Base-by-base conservation (phyloP, 2,888 invertebrate species). In the Malthinus seriepunctatus region DNA sequence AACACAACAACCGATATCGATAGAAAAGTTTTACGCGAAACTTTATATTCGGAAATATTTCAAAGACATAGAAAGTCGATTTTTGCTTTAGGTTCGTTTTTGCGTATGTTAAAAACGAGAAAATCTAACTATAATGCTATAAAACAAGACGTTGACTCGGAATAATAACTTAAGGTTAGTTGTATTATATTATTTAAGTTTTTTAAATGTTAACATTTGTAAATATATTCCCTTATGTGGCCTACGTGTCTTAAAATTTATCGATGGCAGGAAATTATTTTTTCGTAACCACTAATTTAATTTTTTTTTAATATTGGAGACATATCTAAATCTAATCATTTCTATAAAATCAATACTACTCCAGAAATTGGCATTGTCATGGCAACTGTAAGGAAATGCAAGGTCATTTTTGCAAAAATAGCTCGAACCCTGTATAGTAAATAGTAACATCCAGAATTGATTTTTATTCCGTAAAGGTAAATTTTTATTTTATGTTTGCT, bases 91-190 rank as follows among this genome's bases (percentile, higher is more conserved):
- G 89, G 89, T 49, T 89, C 89, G 46, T 89, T 89, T 75, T 80
- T 89, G 58, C 83, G 89, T 65, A 89, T 89, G 89, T 78, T 89
- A 65, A 84, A 87, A 69, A 87, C 86, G 73, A 88, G 88, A 76
- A 88, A 88, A 71, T 88, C 88, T 60, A 89, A 89, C 76, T 89
- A 89, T 72, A 89, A 89, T 75, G 88, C 88, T 49, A 89, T 89
- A 78, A 84, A 88, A 67, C 86, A 78, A 58, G 79, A 79, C 42
- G 76, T 73, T 4, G 79, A 79, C 53, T 73, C 74, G 8, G 78
- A 77, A 68, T 73, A 65, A 56, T 34, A 14, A 44, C 14, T 51
- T 12, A 39, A 32, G 11, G 11, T 42, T 33, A 32, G n/a, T n/a
- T 14, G 10, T 37, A 37, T 15, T 35, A 33, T 8, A 34, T n/a